Evolutionary conservation across 2,797 vertebrate species (phyloP).

Genomic region (Hydrophis major): DNA sequence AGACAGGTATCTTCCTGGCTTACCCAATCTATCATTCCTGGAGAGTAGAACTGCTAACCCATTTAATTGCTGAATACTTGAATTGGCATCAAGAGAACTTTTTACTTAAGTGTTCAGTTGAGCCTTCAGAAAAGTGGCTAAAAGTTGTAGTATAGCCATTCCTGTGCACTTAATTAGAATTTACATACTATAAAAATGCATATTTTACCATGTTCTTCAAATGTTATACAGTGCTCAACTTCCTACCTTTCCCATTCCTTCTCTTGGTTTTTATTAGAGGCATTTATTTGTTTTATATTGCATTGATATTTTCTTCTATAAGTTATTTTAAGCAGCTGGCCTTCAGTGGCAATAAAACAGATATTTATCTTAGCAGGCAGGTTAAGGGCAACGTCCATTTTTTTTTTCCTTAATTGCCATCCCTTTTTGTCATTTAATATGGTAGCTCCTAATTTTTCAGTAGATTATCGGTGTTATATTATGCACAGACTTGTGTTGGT

Average conservation of each 20-base stretch:
- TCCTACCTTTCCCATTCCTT: neutral
- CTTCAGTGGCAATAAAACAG: neutral
- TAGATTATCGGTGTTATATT: neutral
- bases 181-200: neutral
- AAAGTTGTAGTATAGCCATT: neutral
- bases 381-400: neutral
- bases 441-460: neutral
- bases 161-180: neutral
- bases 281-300: neutral
- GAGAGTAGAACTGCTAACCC: neutral
- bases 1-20: neutral
- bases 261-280: neutral
- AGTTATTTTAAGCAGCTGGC: neutral
- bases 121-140: neutral
- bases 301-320: neutral
- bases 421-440: neutral
- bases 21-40: neutral
- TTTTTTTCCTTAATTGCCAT: neutral
- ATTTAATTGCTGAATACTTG: neutral
- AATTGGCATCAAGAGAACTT: neutral
- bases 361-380: neutral
- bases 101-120: neutral
- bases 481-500: neutral
- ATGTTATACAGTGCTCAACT: neutral
- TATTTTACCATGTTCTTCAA: neutral